Evolutionary conservation across 2,888 invertebrate species (phyloP).

Genomic region (Eretmocerus hayati): DNA sequence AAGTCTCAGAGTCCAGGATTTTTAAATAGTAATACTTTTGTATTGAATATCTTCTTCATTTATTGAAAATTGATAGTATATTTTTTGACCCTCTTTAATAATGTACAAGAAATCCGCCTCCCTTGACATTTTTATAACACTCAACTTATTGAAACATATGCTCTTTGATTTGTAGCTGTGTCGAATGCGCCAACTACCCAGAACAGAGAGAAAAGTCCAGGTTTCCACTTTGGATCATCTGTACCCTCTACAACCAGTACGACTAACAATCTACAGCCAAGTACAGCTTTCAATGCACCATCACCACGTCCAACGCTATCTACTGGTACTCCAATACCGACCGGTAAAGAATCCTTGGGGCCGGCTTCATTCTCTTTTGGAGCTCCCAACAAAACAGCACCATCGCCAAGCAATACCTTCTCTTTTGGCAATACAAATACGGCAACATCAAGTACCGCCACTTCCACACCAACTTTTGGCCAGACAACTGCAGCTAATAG

Average conservation of each 20-base stretch:
- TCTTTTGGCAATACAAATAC: constrained; percentile 16
- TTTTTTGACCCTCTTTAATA: not conserved
- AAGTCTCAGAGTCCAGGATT: not conserved
- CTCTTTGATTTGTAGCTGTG: no score
- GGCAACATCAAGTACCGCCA: constrained; percentile 8
- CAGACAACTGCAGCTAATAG: not conserved
- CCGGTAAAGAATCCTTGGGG: no score
- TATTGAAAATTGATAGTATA: no score
- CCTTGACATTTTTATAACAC: no score
- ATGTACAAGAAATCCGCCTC: not conserved
- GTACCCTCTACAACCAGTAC: not conserved
- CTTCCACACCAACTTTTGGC: constrained; percentile 9
- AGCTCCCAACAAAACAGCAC: not conserved
- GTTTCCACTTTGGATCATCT: constrained; percentile 23
- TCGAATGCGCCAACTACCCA: not conserved
- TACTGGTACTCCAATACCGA: not conserved
- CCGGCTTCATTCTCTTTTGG: constrained; percentile 6
- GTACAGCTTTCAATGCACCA: constrained; percentile 18
- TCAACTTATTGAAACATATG: no score
- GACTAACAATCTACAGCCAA: not conserved
- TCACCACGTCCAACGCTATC: constrained; percentile 14
- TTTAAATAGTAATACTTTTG: no score
- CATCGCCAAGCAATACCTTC: constrained; percentile 1
- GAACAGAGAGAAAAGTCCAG: constrained; percentile 2
- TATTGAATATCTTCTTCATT: no score